Evolutionary conservation across 2,797 vertebrate species (phyloP), one percentile per base, ranked within the genome.

Genomic region (Xenopus petersii): DNA sequence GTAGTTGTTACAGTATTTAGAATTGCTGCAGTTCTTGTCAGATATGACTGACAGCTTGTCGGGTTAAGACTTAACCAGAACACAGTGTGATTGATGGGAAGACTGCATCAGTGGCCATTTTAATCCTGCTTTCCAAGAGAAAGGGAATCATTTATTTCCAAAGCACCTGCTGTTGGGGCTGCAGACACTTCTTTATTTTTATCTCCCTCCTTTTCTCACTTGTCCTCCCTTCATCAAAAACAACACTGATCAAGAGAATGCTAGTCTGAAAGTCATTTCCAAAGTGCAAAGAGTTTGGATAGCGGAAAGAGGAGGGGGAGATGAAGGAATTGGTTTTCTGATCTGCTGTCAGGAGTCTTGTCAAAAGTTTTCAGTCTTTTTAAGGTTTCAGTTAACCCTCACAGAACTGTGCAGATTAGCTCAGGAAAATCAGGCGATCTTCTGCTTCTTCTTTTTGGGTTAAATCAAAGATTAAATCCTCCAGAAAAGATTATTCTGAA

Each of bases 201-300:
- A 73, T 78, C 76, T 73, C 51, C 65, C 65, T 63, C 48, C 70
- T 63, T 73, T 64, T 48, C 67, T 75, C 47, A 36, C 66, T 62
- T 70, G 21, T 77, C 75, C 75, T 70, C 49, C 75, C 71, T 78
- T 73, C 71, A 78, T 78, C 75, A 78, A 70, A 73, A 78, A 78
- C 75, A 78, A 78, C 71, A 78, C 70, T 66, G 66, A n/a, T 78
- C 75, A 78, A 78, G 51, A 67, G 69, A 51, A 73, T 47, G 66
- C 71, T 63, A 51, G 60, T 9, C 71, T 78, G 70, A 73, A 73
- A 78, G 75, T 78, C 75, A 78, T 78, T 78, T 78, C 66, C 64
- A 73, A 78, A 73, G 75, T 64, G 49, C 51, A 30, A 59, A 71
- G 66, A 58, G 65, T 59, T 68, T 51, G 54, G 51, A 64, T 60